These are phyloP conservation scores for Rhinopomastus cyanomelas DNA, from an alignment of 2,113 vertebrate species.

Conservation along the genomic window DNA sequence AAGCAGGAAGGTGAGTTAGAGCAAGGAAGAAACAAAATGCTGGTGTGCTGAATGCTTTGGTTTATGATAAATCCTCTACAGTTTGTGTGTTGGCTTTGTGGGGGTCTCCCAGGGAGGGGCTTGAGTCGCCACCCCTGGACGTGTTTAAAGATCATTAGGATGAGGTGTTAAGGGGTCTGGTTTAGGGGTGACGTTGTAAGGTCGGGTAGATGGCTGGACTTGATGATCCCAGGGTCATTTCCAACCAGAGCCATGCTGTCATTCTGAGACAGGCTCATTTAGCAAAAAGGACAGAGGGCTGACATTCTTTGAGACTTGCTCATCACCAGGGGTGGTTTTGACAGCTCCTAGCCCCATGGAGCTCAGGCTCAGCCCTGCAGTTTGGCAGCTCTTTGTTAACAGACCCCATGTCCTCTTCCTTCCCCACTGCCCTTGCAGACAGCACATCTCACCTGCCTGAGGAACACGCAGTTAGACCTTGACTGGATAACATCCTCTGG, in stretches of 20 bases:
- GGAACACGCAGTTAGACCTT: not conserved
- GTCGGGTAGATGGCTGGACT: too few species aligned
- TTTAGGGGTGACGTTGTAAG: too few species aligned
- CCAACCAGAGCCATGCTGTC: too few species aligned
- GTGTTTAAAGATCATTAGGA: too few species aligned
- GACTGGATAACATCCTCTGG: not conserved
- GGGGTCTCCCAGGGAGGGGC: too few species aligned
- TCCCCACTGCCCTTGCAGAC: not conserved
- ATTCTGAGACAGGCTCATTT: too few species aligned
- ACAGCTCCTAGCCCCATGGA: not conserved
- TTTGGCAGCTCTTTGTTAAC: not conserved
- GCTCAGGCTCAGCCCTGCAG: not conserved
- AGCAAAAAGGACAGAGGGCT: not conserved
- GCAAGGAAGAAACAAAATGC: not conserved
- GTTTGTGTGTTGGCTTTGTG: not conserved
- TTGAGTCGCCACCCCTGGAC: too few species aligned
- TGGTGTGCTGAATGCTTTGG: accelerated
- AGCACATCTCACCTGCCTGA: not conserved
- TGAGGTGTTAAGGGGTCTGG: too few species aligned
- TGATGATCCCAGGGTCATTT: too few species aligned
- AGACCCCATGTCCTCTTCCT: not conserved
- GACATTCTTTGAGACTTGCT: not conserved
- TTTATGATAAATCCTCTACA: not conserved
- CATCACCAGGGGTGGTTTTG: not conserved
- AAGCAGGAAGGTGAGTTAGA: not conserved